Evolutionary conservation across 2,113 vertebrate species (phyloP).

Genomic region (Rattus rattus): DNA sequence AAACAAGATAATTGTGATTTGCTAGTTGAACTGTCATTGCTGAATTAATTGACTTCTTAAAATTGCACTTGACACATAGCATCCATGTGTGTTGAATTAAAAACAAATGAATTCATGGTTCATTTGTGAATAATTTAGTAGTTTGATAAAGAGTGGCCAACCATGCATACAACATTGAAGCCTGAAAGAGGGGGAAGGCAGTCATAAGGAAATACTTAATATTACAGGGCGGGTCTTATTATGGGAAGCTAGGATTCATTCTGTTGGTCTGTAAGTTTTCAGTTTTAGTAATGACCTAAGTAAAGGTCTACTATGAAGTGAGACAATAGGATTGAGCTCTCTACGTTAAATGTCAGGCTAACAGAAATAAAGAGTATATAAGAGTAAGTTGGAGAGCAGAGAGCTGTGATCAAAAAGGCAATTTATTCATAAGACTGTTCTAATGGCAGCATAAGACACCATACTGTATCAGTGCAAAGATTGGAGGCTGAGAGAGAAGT

Average conservation of each 20-base stretch:
- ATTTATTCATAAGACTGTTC: not conserved
- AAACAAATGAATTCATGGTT: not conserved
- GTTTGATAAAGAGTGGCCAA: not conserved
- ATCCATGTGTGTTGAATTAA: not conserved
- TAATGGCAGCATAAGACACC: not conserved
- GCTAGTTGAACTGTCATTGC: slow-evolving; percentile 1
- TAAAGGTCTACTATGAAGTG: not conserved
- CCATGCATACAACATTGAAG: not conserved
- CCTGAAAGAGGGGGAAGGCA: not conserved
- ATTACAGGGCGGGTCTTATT: not conserved
- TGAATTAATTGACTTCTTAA: slow-evolving; percentile 17
- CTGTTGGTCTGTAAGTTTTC: not conserved
- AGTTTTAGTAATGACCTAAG: not conserved
- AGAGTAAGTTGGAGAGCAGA: not conserved
- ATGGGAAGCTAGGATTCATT: not conserved
- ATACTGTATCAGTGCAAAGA: not conserved
- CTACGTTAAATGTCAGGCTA: not conserved
- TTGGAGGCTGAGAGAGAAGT: not conserved
- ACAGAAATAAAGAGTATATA: not conserved
- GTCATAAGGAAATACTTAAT: not conserved
- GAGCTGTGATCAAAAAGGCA: not conserved
- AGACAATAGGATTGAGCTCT: not conserved
- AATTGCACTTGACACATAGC: not conserved
- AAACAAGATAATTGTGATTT: not conserved
- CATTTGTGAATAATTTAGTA: not conserved